Evolutionary conservation across 2,888 invertebrate genomes (phyloP).

Genomic region (Corbicula japonica): DNA sequence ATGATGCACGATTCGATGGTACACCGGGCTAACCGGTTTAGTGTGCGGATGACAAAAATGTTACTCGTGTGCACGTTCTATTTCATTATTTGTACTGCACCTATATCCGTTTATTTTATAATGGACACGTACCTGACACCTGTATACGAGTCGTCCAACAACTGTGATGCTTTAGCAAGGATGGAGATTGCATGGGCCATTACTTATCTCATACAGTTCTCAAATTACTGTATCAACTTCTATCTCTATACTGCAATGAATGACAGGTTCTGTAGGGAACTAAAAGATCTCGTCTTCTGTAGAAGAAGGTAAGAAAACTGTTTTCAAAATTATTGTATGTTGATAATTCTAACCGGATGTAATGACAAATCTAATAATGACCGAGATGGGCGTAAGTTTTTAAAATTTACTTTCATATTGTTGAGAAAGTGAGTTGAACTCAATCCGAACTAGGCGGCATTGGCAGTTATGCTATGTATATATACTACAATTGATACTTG

Average conservation of each 20-base stretch:
- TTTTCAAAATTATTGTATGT: too few species aligned
- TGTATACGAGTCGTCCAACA: constrained; percentile 12
- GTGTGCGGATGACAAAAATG: constrained; percentile 70
- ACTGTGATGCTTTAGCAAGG: too few species aligned
- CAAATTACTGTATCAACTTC: constrained; percentile 72
- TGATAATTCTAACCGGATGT: too few species aligned
- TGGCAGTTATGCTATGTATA: too few species aligned
- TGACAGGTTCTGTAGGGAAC: constrained; percentile 58
- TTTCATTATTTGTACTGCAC: constrained; percentile 67
- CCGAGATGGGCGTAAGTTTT: too few species aligned
- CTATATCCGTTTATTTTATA: constrained; percentile 70
- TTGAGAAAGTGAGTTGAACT: too few species aligned
- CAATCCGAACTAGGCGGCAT: too few species aligned
- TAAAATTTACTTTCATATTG: too few species aligned
- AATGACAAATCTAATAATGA: too few species aligned
- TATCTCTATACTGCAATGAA: constrained; percentile 72
- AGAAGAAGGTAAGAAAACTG: constrained; percentile 61
- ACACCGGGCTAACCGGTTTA: constrained; percentile 45
- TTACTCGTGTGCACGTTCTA: constrained; percentile 65
- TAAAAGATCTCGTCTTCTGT: constrained; percentile 47
- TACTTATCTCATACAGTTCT: constrained; percentile 64
- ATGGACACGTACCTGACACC: constrained; percentile 67
- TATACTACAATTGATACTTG: too few species aligned
- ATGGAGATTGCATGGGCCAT: constrained; percentile 67
- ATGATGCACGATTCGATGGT: constrained; percentile 43